Evolutionary conservation across 1,140 invertebrate species (phyloP).

Genomic region (Drosophila kanapiae): DNA sequence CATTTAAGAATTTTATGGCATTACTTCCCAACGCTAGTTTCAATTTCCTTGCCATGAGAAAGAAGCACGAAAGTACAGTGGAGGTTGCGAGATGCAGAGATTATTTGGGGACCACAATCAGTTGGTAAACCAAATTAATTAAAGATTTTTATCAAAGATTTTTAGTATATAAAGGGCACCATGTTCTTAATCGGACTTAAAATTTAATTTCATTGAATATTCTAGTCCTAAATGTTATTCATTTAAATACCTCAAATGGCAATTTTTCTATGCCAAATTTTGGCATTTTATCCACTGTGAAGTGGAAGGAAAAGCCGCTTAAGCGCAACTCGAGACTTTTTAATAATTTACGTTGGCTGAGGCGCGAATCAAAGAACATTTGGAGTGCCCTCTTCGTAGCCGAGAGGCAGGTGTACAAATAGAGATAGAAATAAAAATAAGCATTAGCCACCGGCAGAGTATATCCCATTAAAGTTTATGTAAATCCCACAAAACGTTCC

Average conservation of each 20-base stretch:
- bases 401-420: conserved; percentile 58
- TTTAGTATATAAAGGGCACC: too few relatives aligned
- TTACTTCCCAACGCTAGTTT: conserved; percentile 32
- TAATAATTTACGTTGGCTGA: conserved; percentile 68
- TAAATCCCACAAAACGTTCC: conserved; percentile 36
- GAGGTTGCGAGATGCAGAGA: too few relatives aligned
- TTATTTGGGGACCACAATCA: background rate
- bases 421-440: conserved; percentile 62
- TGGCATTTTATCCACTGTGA: background rate
- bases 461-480: conserved; percentile 51
- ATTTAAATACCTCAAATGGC: too few relatives aligned
- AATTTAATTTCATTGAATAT: too few relatives aligned
- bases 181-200: too few relatives aligned
- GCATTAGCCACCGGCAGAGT: conserved; percentile 31
- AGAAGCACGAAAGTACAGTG: conserved; percentile 5
- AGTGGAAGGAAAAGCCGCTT: conserved; percentile 64
- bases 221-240: background rate
- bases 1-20: conserved; percentile 55
- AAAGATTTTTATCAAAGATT: too few relatives aligned
- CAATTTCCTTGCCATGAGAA: conserved; percentile 45
- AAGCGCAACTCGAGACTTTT: conserved; percentile 72
- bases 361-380: conserved; percentile 63
- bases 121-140: too few relatives aligned
- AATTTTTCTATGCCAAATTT: background rate
- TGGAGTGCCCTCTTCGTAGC: conserved; percentile 37